A percentile compares a stretch with the other conserved stretches of the same genome.
These are phyloP conservation scores for Drosophila repleta DNA, from an alignment of 1,140 invertebrate species.

Conservation along the genomic window DNA sequence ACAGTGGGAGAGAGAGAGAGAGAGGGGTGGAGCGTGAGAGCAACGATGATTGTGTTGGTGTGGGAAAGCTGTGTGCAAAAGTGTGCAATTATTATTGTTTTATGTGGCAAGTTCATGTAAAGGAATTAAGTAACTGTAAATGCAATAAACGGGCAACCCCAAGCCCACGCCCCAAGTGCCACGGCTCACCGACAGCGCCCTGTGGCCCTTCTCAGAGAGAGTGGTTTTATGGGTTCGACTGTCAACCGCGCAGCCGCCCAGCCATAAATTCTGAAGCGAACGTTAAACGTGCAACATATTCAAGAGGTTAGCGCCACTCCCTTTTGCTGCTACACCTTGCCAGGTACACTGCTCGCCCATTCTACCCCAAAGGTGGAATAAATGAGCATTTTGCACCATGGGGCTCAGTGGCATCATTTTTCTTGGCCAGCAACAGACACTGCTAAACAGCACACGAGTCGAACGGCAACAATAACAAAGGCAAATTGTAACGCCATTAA, in stretches of 20 bases:
- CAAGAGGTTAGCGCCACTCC: conserved; percentile 29
- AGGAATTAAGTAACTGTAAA: conserved; percentile 81
- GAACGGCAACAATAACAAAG: conserved; percentile 65
- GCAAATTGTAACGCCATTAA: conserved; percentile 76
- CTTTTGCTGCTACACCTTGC: background rate
- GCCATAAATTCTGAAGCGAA: conserved; percentile 72
- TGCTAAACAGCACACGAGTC: background rate
- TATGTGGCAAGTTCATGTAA: conserved; percentile 79
- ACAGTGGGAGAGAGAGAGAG: conserved; percentile 14
- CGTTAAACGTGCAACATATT: conserved; percentile 79
- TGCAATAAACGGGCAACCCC: conserved; percentile 65
- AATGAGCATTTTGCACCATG: conserved; percentile 74
- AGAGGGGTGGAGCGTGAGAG: background rate
- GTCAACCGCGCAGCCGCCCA: conserved; percentile 71
- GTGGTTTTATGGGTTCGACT: conserved; percentile 78
- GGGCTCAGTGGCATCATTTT: conserved; percentile 71
- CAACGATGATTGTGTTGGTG: background rate
- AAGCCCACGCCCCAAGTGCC: background rate
- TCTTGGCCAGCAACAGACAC: conserved; percentile 31
- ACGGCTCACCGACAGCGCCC: background rate
- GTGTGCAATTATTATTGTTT: conserved; percentile 77
- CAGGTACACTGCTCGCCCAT: conserved; percentile 11
- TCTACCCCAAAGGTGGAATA: conserved; percentile 44
- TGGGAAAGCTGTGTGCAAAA: conserved; percentile 19
- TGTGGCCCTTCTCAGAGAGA: conserved; percentile 14